phyloP scores from a whole-genome alignment of 1,140 invertebrate genomes.

The Sminthurinus signatus region DNA sequence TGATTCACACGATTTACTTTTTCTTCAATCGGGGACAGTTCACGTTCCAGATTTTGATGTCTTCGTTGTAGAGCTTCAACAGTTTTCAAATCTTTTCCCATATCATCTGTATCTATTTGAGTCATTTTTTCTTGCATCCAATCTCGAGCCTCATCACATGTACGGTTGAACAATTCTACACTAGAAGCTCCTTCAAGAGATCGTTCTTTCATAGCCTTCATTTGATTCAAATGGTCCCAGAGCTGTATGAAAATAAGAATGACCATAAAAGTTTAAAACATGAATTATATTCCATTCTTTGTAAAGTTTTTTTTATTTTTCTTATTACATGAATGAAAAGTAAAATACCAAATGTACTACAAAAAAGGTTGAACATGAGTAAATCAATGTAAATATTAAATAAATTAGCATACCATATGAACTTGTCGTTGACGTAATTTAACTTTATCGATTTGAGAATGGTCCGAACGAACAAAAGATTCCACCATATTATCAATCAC shows the following conservation, averaged over 20 bases:
- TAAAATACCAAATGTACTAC: too few relatives aligned
- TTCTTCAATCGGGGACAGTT: conserved; percentile 81
- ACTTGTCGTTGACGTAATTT: conserved; percentile 72
- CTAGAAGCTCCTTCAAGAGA: conserved; percentile 80
- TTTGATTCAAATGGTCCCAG: conserved; percentile 79
- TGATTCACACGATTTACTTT: conserved; percentile 75
- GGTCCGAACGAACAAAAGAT: conserved; percentile 75
- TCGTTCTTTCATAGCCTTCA: conserved; percentile 85
- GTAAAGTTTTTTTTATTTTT: too few relatives aligned
- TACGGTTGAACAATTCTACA: conserved; percentile 88
- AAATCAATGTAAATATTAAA: too few relatives aligned
- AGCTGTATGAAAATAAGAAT: too few relatives aligned
- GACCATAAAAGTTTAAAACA: too few relatives aligned
- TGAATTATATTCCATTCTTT: too few relatives aligned
- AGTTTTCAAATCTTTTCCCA: conserved; percentile 79
- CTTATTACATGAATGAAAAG: too few relatives aligned
- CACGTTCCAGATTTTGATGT: conserved; percentile 82
- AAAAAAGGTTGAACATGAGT: too few relatives aligned
- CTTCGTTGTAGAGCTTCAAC: conserved; percentile 81
- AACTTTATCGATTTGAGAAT: conserved; percentile 83
- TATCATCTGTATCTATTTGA: conserved; percentile 65
- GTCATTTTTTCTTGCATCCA: conserved; percentile 93
- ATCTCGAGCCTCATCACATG: conserved; percentile 84
- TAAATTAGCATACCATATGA: too few relatives aligned
- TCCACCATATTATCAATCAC: conserved; percentile 81